Evolutionary conservation across 2,113 vertebrate genomes (phyloP), one percentile per base, ranked within the genome.

Genomic region (Rhynchopsitta pachyrhyncha): DNA sequence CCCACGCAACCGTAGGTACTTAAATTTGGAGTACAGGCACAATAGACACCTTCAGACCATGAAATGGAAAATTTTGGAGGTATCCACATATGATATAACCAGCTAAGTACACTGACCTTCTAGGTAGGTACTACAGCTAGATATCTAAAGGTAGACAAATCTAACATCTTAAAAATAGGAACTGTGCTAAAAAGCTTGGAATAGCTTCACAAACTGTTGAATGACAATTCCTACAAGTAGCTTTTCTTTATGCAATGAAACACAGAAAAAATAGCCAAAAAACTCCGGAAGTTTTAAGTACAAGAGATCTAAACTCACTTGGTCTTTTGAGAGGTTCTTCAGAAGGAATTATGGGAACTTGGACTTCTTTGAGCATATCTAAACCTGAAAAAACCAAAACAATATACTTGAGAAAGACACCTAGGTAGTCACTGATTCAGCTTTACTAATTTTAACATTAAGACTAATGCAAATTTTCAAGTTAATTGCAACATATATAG

Each of bases 291-390:
- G 24, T 7, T 92, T 82, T 39, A 82, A 86, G 23, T 50, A 92
- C 47, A 71, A 91, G 73, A 77, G 13, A 52, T 69, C 62, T 81
- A 82, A 70, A 89, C 96, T 97, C 62, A 98, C 97, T 92, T 80
- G 94, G 94, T 79, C 46, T 96, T 71, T 91, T 96, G n/a, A 71
- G 79, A 68, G 24, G 44, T 64, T 86, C 91, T 88, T 93, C 53
- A 35, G 82, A 57, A 59, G 87, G 35, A 75, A 63, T 42, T 28
- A 49, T 2, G 17, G 77, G 68, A 92, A 91, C 70, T 37, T 5
- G 53, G 14, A 55, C 41, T 46, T 96, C 95, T 49, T 86, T 68
- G 63, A 85, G 71, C 29, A n/a, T 29, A 62, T 87, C 84, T 81
- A 85, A 73, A 60, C 89, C 96, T 97, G 78, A 16, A 88, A 87